Conservation (phyloP, 2,888 invertebrate species). For the Chydorus sphaericus region DNA sequence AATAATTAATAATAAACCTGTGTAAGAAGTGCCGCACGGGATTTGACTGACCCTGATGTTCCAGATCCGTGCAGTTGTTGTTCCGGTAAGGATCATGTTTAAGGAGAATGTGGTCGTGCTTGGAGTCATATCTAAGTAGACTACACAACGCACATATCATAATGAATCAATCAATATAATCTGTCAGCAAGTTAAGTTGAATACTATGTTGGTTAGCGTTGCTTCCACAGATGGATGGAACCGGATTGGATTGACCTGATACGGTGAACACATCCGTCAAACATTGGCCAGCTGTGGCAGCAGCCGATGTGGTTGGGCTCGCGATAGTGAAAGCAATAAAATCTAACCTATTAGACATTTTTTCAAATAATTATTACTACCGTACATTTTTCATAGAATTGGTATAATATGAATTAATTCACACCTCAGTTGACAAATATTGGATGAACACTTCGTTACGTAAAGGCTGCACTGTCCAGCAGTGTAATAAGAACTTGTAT, state of each 20-base stretch:
- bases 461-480: constrained; percentile 45
- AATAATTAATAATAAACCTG: background rate
- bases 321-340: constrained; percentile 9
- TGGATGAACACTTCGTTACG: constrained; percentile 43
- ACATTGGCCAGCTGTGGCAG: constrained; percentile 40
- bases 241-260: constrained; percentile 47
- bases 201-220: constrained; percentile 28
- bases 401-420: background rate
- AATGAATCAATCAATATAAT: background rate
- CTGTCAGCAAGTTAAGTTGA: background rate
- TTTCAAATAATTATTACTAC: background rate
- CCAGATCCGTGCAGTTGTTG: constrained; percentile 17
- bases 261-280: constrained; percentile 51
- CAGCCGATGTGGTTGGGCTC: constrained; percentile 12
- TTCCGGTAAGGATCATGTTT: constrained; percentile 36
- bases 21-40: background rate
- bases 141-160: constrained; percentile 25
- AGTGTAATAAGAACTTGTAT: constrained; percentile 35
- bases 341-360: constrained; percentile 19
- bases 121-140: constrained; percentile 53
- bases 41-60: constrained; percentile 18
- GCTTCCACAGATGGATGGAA: constrained; percentile 57
- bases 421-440: constrained; percentile 54
- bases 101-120: constrained; percentile 47
- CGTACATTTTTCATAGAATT: background rate